Evolutionary conservation across 2,113 vertebrate genomes (phyloP), one percentile per base, ranked within the genome.

Genomic region (Xenopus laevis): DNA sequence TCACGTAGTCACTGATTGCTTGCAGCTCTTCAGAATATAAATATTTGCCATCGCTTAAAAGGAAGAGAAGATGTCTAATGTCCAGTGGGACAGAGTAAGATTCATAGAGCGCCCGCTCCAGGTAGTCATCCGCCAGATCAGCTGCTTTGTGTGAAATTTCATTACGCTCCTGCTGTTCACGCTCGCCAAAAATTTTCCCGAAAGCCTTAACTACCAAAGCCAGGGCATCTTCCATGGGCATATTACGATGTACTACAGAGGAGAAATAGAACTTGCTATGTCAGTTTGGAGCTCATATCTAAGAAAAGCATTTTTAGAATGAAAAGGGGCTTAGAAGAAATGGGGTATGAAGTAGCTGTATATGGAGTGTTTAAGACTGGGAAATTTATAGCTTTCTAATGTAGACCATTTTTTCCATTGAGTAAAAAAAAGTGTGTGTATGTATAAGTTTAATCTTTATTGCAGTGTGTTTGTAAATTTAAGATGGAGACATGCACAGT

Each of bases 191-290:
- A n/a, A 83, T 50, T 3, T 79, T 89, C 70, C 84, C 81, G 76
- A 88, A 85, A 83, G 90, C 89, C 12, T 84, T 79, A 59, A 79
- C 81, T 63, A 85, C 57, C 62, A 93, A 83, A 79, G 87, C 81
- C 87, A 91, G 77, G n/a, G 87, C 89, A 78, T 91, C 89, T 73
- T 95, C 89, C 85, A 91, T 88, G 68, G 89, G 87, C 89, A 90
- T 82, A 72, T 90, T 88, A 74, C 79, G 82, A 79, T 88, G 84
- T 79, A 90, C 91, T 87, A 79, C 52, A 77, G 71, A 83, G 33
- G 62, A 80, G 78, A 84, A 68, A 82, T 73, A 80, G 64, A 78
- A 30, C 52, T 80, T 63, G 70, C 53, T 82, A 79, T 64, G 78
- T 50, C 78, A 77, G 67, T 61, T 10, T n/a, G 40, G 10, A 30